A percentile compares a stretch with the other conserved stretches of the same genome.
These are phyloP conservation scores for Otolemur crassicaudatus DNA, from an alignment of 2,797 vertebrate genomes.

Conservation along the genomic window DNA sequence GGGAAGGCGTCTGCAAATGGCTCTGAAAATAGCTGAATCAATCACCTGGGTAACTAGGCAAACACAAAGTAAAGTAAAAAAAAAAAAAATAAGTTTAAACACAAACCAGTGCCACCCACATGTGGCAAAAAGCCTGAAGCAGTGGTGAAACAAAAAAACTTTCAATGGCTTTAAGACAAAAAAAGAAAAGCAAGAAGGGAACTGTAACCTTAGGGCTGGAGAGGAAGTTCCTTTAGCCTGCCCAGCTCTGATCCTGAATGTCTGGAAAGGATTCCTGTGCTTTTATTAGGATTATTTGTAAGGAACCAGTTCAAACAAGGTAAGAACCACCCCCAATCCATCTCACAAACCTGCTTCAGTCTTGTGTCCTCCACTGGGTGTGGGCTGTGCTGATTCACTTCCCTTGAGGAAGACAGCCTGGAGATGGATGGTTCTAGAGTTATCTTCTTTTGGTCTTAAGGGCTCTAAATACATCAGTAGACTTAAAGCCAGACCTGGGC, in stretches of 20 bases:
- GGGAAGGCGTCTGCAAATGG: slow-evolving; percentile 82
- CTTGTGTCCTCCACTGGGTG: neutral
- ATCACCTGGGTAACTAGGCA: slow-evolving; percentile 85
- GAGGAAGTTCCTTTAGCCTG: neutral
- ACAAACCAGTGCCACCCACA: slow-evolving; percentile 79
- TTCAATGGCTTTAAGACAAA: slow-evolving; percentile 69
- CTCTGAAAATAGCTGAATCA: slow-evolving; percentile 81
- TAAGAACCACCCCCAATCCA: neutral
- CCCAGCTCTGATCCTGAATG: neutral
- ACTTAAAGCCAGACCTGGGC: neutral
- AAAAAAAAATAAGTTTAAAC: slow-evolving; percentile 79
- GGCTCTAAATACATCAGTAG: neutral
- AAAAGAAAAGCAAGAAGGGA: slow-evolving; percentile 58
- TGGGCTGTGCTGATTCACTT: neutral
- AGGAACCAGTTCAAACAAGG: slow-evolving; percentile 37
- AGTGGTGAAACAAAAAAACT: slow-evolving; percentile 75
- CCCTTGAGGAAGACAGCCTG: neutral
- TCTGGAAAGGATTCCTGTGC: slow-evolving; percentile 41
- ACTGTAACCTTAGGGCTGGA: slow-evolving; percentile 17
- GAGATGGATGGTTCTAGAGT: neutral
- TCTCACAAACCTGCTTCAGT: neutral
- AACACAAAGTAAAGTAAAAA: slow-evolving; percentile 82
- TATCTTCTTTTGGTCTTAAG: neutral
- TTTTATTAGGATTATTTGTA: slow-evolving; percentile 48
- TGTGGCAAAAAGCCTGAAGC: slow-evolving; percentile 79